These are phyloP conservation scores for Magallana angulata DNA, from an alignment of 1,140 invertebrate genomes.

Conservation along the genomic window DNA sequence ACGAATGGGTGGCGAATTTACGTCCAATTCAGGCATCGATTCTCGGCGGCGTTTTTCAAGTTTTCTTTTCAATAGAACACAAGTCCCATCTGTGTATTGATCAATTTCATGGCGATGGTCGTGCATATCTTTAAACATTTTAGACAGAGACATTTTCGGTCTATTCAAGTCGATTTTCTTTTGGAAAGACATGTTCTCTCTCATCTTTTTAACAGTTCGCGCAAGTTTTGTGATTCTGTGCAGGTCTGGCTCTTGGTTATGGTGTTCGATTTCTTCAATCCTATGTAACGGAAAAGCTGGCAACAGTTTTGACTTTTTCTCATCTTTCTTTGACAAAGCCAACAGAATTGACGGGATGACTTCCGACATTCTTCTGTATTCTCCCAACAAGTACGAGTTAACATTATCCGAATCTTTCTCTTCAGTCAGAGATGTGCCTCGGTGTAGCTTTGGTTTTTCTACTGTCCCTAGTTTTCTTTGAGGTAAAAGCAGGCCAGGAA, in stretches of 20 bases:
- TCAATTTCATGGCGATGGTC: slow-evolving; percentile 56
- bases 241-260: slow-evolving; percentile 61
- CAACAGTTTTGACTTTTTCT: slow-evolving; percentile 52
- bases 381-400: slow-evolving; percentile 66
- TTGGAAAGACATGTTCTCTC: slow-evolving; percentile 64
- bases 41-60: slow-evolving; percentile 63
- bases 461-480: slow-evolving; percentile 44
- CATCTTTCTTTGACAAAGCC: slow-evolving; percentile 64
- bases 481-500: not conserved
- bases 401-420: slow-evolving; percentile 46
- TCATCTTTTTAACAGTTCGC: slow-evolving; percentile 63
- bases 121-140: slow-evolving; percentile 63
- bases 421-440: not conserved
- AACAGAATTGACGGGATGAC: slow-evolving; percentile 67
- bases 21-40: slow-evolving; percentile 37
- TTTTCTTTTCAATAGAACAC: slow-evolving; percentile 67
- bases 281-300: slow-evolving; percentile 37
- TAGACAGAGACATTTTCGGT: slow-evolving; percentile 57
- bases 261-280: slow-evolving; percentile 6
- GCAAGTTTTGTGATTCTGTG: slow-evolving; percentile 63
- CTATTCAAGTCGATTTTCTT: slow-evolving; percentile 60
- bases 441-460: slow-evolving; percentile 42
- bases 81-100: slow-evolving; percentile 68
- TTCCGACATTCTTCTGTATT: slow-evolving; percentile 67
- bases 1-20: not conserved